Percentiles rank a stretch among this genome's conserved stretches.
These are phyloP conservation scores for Perizoma affinitatum DNA, from an alignment of 2,888 invertebrate species.

Conservation along the genomic window DNA sequence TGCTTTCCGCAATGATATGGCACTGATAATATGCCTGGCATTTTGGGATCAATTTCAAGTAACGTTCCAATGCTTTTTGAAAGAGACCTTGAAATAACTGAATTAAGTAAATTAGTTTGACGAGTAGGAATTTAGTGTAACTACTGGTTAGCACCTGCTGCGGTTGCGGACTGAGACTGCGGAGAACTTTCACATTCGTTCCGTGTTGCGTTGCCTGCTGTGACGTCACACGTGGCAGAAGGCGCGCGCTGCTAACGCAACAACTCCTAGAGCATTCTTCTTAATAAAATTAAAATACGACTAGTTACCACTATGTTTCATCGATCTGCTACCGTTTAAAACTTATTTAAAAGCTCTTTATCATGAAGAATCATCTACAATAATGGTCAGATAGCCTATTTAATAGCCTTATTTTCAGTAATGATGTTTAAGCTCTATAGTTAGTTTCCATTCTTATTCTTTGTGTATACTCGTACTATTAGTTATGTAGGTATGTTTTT, in stretches of 20 bases:
- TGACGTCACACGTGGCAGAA: constrained; percentile 67
- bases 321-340: too few species aligned
- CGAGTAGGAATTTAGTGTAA: constrained; percentile 44
- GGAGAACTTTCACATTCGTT: constrained; percentile 81
- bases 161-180: constrained; percentile 62
- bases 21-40: constrained; percentile 6
- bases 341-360: too few species aligned
- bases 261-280: constrained; percentile 15
- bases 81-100: constrained; percentile 32
- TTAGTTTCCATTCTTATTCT: too few species aligned
- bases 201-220: constrained; percentile 67
- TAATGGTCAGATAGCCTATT: too few species aligned
- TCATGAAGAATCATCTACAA: too few species aligned
- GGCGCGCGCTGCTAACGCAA: constrained; percentile 15
- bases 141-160: constrained; percentile 71
- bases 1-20: constrained; percentile 25
- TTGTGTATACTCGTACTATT: too few species aligned
- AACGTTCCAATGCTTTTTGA: constrained; percentile 34
- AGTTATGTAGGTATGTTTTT: too few species aligned
- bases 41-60: constrained; percentile 37
- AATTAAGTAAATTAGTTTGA: constrained; percentile 20
- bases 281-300: neutral
- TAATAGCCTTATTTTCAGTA: too few species aligned
- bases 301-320: too few species aligned
- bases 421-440: too few species aligned